phyloP scores from a whole-genome alignment of 2,113 vertebrate genomes.

The Rutilus rutilus region DNA sequence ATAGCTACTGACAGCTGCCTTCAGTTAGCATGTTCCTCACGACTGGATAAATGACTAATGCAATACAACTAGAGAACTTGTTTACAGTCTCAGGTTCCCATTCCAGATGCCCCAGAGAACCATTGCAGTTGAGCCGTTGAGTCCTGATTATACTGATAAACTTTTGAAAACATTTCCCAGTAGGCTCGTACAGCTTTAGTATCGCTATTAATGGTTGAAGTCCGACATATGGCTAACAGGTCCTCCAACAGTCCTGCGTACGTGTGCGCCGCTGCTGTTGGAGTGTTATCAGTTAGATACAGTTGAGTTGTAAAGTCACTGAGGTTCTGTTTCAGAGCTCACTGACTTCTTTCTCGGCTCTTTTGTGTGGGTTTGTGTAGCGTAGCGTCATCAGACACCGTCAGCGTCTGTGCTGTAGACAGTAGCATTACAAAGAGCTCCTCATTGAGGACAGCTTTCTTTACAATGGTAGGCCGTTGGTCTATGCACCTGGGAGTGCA shows the following conservation, averaged over 20 bases:
- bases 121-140: conserved; percentile 10
- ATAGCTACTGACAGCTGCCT: neutral
- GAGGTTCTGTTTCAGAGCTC: conserved; percentile 70
- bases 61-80: neutral
- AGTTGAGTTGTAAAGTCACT: conserved; percentile 70
- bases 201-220: conserved; percentile 62
- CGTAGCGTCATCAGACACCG: conserved; percentile 59
- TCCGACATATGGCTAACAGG: conserved; percentile 79
- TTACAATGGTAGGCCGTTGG: conserved; percentile 34
- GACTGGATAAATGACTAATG: neutral
- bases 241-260: conserved; percentile 63
- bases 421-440: conserved; percentile 50
- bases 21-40: neutral
- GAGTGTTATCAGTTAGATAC: conserved; percentile 71
- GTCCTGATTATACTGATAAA: conserved; percentile 5
- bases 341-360: conserved; percentile 61
- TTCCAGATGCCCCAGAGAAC: neutral
- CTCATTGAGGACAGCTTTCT: conserved; percentile 31
- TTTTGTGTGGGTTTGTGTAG: conserved; percentile 52
- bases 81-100: neutral
- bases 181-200: neutral
- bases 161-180: neutral
- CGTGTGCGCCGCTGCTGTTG: conserved; percentile 64
- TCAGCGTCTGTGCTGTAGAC: conserved; percentile 42
- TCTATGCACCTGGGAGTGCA: conserved; percentile 6